Evolutionary conservation across 2,797 vertebrate genomes (phyloP), one percentile per base, ranked within the genome.

Genomic region (Propithecus deckenii): DNA sequence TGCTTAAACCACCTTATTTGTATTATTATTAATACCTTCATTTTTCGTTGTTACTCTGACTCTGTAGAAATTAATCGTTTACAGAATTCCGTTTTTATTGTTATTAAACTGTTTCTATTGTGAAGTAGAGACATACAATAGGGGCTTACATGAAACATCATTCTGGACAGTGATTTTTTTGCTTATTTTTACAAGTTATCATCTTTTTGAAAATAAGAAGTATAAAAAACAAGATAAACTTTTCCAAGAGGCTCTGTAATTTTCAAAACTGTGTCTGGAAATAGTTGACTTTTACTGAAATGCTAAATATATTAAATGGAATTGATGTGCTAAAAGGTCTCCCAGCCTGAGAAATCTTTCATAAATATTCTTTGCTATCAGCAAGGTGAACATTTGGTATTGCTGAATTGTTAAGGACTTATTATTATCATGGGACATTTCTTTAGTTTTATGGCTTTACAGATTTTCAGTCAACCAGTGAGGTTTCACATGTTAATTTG

Each of bases 341-440:
- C 55, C 75, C 8, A 83, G 35, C 78, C 13, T 78, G 90, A 86
- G 55, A 92, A 95, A 86, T 50, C 11, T 74, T 87, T 84, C n/a
- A 76, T 95, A 95, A 76, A 79, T 74, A 84, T 74, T 89, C 50
- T 87, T 83, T 91, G 41, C 55, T 76, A 80, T 96, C 50, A 96
- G 22, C n/a, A 81, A 75, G n/a, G 13, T 75, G 18, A 93, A 50
- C 17, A 85, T 38, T 89, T 93, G 61, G 32, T 76, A 95, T 91
- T 91, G 74, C 18, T 97, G 38, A 84, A 55, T 59, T 79, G 94
- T 89, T 55, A 91, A 92, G 79, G 5, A 81, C 91, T 80, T 91
- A 32, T 83, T 85, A 38, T 85, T 87, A 22, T 84, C 67, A 90
- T 79, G 8, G 57, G 14, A 86, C 59, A 80, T 91, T 86, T 86